Evolutionary conservation across 2,888 invertebrate species (phyloP).

Genomic region (Lymantria dispar): DNA sequence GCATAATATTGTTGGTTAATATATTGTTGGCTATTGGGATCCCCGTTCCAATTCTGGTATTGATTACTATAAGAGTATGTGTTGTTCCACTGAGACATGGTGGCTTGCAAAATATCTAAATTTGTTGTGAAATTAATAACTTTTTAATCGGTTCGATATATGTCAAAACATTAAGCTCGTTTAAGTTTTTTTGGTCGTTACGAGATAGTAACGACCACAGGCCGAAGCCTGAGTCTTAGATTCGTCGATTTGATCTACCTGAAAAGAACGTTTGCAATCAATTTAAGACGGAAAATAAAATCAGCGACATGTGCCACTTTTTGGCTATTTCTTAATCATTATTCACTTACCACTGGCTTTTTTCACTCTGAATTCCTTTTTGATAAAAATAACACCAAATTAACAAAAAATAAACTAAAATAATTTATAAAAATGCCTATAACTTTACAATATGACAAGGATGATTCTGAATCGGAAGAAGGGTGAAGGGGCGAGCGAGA

Average conservation of each 20-base stretch:
- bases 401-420: constrained; percentile 65
- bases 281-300: constrained; percentile 27
- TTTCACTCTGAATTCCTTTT: constrained; percentile 37
- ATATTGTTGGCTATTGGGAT: constrained; percentile 61
- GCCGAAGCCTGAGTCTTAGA: constrained; percentile 70
- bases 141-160: constrained; percentile 18
- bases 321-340: constrained; percentile 10
- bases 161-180: constrained; percentile 28
- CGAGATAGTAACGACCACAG: constrained; percentile 54
- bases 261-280: constrained; percentile 28
- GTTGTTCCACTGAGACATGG: constrained; percentile 77
- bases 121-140: constrained; percentile 49
- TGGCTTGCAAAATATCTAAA: constrained; percentile 32
- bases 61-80: constrained; percentile 67
- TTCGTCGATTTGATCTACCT: constrained; percentile 41
- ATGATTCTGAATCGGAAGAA: constrained; percentile 55
- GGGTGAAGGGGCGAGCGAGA: constrained; percentile 36
- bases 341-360: constrained; percentile 54
- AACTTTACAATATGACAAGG: constrained; percentile 59
- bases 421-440: constrained; percentile 61
- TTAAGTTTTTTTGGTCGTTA: constrained; percentile 30
- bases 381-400: constrained; percentile 44
- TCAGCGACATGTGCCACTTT: constrained; percentile 56
- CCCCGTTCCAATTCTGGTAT: constrained; percentile 65
- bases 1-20: constrained; percentile 59